These are phyloP conservation scores for Standfussiana lucernea DNA, from an alignment of 2,888 invertebrate species.

Conservation along the genomic window DNA sequence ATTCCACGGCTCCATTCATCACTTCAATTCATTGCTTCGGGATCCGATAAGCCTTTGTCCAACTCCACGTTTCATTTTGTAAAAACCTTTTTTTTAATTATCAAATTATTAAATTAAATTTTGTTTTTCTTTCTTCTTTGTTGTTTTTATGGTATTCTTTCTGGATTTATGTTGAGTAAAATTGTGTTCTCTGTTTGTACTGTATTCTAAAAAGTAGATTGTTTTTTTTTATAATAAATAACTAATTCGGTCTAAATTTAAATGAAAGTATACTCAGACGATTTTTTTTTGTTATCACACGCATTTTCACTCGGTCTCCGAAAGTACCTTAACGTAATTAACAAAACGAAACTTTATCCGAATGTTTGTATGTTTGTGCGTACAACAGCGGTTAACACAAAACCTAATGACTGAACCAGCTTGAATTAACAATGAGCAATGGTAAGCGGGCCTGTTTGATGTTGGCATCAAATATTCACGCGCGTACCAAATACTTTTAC, in stretches of 20 bases:
- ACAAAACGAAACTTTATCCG: background rate
- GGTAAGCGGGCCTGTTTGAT: slow-evolving; percentile 52
- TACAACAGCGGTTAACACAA: slow-evolving; percentile 17
- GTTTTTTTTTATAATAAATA: background rate
- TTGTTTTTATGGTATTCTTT: slow-evolving; percentile 23
- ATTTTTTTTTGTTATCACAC: too few species aligned
- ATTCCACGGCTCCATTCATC: slow-evolving; percentile 42
- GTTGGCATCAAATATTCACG: slow-evolving; percentile 63
- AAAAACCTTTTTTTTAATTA: slow-evolving; percentile 46
- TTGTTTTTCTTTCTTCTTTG: slow-evolving; percentile 22
- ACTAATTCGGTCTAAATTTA: too few species aligned
- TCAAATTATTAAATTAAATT: slow-evolving; percentile 2
- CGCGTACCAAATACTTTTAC: slow-evolving; percentile 62
- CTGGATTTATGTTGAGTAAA: background rate
- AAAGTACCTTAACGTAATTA: background rate
- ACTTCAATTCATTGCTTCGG: slow-evolving; percentile 33
- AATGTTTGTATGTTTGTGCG: slow-evolving; percentile 9
- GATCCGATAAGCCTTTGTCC: slow-evolving; percentile 41
- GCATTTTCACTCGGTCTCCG: background rate
- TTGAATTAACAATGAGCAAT: slow-evolving; percentile 61
- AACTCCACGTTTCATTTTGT: slow-evolving; percentile 44
- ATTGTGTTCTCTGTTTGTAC: background rate
- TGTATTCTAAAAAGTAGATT: background rate
- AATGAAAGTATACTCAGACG: too few species aligned
- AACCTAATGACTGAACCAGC: slow-evolving; percentile 25